These are phyloP conservation scores for Cacatua alba DNA, from an alignment of 2,113 vertebrate genomes.

Conservation along the genomic window DNA sequence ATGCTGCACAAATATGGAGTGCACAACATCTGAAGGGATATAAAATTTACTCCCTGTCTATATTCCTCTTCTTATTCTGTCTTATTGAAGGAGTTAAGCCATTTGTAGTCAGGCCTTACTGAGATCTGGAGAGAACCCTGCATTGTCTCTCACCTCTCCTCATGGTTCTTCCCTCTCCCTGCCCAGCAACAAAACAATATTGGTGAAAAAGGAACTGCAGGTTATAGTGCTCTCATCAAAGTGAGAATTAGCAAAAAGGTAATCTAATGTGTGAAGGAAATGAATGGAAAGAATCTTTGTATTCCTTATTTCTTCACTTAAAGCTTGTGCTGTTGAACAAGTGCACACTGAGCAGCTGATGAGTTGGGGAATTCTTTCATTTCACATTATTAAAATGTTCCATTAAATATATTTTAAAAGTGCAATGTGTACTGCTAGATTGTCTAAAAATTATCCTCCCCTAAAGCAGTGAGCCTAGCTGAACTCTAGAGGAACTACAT, in stretches of 20 bases:
- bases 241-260: neutral
- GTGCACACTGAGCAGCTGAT: rapidly evolving
- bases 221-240: neutral
- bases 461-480: neutral
- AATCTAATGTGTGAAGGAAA: neutral
- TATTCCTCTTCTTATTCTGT: neutral
- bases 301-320: neutral
- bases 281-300: neutral
- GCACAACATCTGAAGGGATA: neutral
- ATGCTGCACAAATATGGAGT: neutral
- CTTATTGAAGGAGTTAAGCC: neutral
- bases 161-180: rapidly evolving
- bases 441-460: neutral
- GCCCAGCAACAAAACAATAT: neutral
- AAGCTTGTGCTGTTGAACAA: neutral
- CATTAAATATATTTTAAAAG: too few species aligned
- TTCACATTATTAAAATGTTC: neutral
- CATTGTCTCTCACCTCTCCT: neutral
- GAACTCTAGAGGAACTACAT: neutral
- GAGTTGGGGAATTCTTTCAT: neutral
- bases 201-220: neutral
- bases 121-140: neutral
- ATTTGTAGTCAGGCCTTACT: neutral
- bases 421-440: neutral
- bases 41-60: neutral